A percentile compares a stretch with the other conserved stretches of the same genome.
Evolutionary conservation across 1,140 invertebrate species (phyloP).

Genomic region (Pachypeltis micranthus): DNA sequence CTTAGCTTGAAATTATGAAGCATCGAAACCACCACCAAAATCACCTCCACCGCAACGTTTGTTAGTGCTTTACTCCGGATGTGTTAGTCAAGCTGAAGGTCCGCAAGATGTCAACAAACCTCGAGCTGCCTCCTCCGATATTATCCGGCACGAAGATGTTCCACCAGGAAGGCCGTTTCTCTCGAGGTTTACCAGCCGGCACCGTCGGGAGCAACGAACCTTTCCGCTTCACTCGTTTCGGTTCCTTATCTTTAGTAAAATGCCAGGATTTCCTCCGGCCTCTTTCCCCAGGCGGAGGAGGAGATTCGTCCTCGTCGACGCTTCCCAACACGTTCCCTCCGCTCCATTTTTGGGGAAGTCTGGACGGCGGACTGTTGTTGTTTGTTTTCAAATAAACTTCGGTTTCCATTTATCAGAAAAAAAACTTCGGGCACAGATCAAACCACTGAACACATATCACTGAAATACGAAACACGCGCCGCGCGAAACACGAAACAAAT

Average conservation of each 20-base stretch:
- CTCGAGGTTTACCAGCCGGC: conserved; percentile 37
- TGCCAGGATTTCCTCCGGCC: conserved; percentile 55
- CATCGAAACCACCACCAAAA: no score
- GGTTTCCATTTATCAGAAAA: conserved; percentile 20
- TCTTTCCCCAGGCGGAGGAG: conserved; percentile 32
- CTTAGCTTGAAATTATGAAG: no score
- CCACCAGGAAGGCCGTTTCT: conserved; percentile 73
- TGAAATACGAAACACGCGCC: neutral
- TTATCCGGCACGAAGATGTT: conserved; percentile 66
- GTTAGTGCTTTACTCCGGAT: no score
- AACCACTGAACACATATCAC: conserved; percentile 14
- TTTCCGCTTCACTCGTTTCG: conserved; percentile 9
- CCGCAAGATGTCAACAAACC: neutral
- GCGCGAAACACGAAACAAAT: neutral
- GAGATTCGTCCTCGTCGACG: conserved; percentile 29
- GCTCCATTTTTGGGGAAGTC: conserved; percentile 36
- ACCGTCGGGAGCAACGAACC: conserved; percentile 12
- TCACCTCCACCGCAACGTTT: no score
- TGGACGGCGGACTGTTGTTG: conserved; percentile 21
- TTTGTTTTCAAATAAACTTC: conserved; percentile 25
- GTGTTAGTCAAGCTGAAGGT: no score
- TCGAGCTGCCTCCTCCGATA: conserved; percentile 35
- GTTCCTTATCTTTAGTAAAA: conserved; percentile 39
- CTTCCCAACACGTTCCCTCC: conserved; percentile 36
- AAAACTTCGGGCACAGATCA: conserved; percentile 2